Conservation (phyloP, 2,888 invertebrate genomes). For the Quadriops clusia region DNA sequence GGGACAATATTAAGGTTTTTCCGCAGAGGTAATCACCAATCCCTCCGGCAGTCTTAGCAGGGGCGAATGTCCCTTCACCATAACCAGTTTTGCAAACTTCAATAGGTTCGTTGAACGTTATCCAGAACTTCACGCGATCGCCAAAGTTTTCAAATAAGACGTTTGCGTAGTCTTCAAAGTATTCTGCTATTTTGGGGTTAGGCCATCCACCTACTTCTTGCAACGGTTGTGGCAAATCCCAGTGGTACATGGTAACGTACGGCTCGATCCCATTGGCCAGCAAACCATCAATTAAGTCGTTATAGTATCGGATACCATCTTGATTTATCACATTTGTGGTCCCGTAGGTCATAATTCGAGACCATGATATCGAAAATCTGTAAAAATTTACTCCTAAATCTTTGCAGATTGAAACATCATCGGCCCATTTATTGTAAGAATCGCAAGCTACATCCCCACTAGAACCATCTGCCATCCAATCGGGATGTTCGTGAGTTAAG, state of each 20-base stretch:
- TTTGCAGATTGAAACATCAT: slow-evolving; percentile 47
- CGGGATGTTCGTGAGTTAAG: slow-evolving; percentile 43
- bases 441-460: slow-evolving; percentile 54
- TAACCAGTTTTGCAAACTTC: slow-evolving; percentile 25
- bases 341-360: slow-evolving; percentile 51
- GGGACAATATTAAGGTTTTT: slow-evolving; percentile 51
- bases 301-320: slow-evolving; percentile 52
- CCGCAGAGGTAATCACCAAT: slow-evolving; percentile 49
- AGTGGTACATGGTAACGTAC: slow-evolving; percentile 50
- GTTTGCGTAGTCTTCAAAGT: slow-evolving; percentile 48
- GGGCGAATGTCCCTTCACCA: slow-evolving; percentile 25
- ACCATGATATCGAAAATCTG: slow-evolving; percentile 54
- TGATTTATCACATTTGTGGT: slow-evolving; percentile 43
- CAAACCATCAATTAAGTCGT: slow-evolving; percentile 46
- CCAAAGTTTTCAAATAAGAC: slow-evolving; percentile 39
- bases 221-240: slow-evolving; percentile 49
- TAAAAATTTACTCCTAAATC: slow-evolving; percentile 45
- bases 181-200: slow-evolving; percentile 46
- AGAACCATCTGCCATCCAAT: slow-evolving; percentile 41
- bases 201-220: slow-evolving; percentile 53
- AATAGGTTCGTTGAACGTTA: slow-evolving; percentile 16
- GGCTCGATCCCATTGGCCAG: slow-evolving; percentile 43
- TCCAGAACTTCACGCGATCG: slow-evolving; percentile 27
- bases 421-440: slow-evolving; percentile 50
- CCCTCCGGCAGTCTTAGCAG: slow-evolving; percentile 36